phyloP scores from a whole-genome alignment of 2,888 invertebrate species.

The Eilema sororculum region DNA sequence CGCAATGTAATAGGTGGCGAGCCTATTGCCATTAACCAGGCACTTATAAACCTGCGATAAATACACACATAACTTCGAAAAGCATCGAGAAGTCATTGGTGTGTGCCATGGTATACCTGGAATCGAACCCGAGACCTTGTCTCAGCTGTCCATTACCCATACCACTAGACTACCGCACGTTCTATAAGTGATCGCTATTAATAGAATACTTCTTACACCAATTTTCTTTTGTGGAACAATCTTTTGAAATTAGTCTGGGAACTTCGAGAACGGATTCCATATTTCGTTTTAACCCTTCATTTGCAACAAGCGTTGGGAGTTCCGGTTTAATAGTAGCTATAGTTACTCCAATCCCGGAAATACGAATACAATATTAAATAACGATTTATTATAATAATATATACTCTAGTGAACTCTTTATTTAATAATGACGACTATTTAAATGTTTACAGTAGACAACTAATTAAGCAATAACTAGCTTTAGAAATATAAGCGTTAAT shows the following conservation, averaged over 20 bases:
- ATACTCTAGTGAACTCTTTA: conserved; percentile 8
- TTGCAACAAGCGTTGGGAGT: not conserved
- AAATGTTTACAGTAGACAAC: not conserved
- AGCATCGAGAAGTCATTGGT: too few relatives aligned
- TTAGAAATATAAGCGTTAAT: not conserved
- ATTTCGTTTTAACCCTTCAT: conserved; percentile 6
- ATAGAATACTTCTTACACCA: not conserved
- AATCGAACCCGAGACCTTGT: too few relatives aligned
- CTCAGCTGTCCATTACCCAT: too few relatives aligned
- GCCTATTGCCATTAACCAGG: too few relatives aligned
- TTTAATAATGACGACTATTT: not conserved
- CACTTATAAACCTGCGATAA: too few relatives aligned
- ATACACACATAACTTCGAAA: too few relatives aligned
- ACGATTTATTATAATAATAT: not conserved
- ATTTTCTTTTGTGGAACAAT: not conserved
- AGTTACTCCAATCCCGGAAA: conserved; percentile 10
- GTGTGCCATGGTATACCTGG: too few relatives aligned
- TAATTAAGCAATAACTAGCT: not conserved
- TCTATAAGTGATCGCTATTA: too few relatives aligned
- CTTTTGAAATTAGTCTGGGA: not conserved
- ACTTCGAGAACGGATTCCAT: not conserved
- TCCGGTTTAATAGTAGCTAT: conserved; percentile 3
- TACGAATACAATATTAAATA: not conserved
- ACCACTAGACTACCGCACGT: too few relatives aligned
- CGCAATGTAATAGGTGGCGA: too few relatives aligned